phyloP scores from a whole-genome alignment of 2,797 vertebrate species.

The Remorina albescens region DNA sequence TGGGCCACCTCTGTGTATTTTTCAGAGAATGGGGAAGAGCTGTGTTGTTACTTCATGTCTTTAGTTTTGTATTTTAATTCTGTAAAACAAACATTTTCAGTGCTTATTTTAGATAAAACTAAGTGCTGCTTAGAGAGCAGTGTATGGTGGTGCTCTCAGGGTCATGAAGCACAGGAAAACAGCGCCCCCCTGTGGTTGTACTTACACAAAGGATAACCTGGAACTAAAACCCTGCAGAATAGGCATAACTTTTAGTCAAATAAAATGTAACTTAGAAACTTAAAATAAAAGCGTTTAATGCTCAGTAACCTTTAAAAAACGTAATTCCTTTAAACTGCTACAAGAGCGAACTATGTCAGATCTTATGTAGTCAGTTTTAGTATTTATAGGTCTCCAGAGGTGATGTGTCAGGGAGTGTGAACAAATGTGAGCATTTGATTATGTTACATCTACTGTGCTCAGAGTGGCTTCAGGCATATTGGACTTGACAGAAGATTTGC shows the following conservation, averaged over 20 bases:
- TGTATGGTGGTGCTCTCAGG: neutral
- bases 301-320: neutral
- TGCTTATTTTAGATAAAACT: slow-evolving; percentile 13
- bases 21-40: neutral
- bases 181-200: slow-evolving; percentile 54
- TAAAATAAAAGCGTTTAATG: neutral
- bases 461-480: neutral
- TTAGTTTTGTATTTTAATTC: slow-evolving; percentile 10
- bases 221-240: neutral
- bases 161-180: slow-evolving; percentile 8
- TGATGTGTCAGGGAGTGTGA: neutral
- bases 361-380: neutral
- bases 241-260: no score
- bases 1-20: neutral
- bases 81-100: slow-evolving; percentile 2
- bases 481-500: neutral
- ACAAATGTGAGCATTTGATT: neutral
- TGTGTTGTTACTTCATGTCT: slow-evolving; percentile 28
- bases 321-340: neutral
- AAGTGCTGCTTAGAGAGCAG: neutral
- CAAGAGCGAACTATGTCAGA: neutral
- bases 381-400: neutral
- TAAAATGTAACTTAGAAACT: no score
- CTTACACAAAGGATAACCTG: neutral
- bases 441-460: neutral